Evolutionary conservation across 2,113 vertebrate species (phyloP).

Genomic region (Rostratula benghalensis): DNA sequence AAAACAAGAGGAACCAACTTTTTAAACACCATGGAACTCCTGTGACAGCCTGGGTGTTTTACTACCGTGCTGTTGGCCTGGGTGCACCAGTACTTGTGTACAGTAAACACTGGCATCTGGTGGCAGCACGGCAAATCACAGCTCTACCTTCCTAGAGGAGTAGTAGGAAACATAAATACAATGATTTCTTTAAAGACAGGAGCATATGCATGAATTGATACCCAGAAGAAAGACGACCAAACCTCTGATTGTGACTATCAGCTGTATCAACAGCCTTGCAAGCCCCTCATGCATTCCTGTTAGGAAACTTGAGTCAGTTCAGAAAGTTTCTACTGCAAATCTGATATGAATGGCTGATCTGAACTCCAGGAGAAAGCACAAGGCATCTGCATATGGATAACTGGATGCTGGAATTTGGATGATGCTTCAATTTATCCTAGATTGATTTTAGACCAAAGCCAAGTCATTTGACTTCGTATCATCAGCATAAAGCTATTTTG

Average conservation of each 20-base stretch:
- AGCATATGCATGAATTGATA: not conserved
- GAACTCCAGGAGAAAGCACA: not conserved
- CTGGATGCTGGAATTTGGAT: not conserved
- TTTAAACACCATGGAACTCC: no score
- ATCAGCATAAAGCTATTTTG: not conserved
- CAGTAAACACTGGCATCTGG: constrained; percentile 70
- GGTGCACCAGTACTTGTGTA: not conserved
- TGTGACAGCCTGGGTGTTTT: accelerated
- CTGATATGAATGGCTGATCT: not conserved
- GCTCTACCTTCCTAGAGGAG: not conserved
- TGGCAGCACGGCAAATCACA: constrained; percentile 35
- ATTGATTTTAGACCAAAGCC: not conserved
- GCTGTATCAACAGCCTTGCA: not conserved
- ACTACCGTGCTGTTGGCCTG: not conserved
- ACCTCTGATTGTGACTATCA: not conserved
- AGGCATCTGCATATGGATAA: not conserved
- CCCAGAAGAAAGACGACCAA: not conserved
- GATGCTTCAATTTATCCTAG: not conserved
- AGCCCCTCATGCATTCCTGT: not conserved
- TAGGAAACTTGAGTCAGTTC: not conserved
- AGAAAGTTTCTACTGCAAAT: not conserved
- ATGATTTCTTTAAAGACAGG: accelerated
- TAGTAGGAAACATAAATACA: not conserved
- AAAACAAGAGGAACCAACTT: not conserved
- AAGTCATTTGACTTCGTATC: not conserved